Evolutionary conservation across 2,797 vertebrate genomes (phyloP).

Genomic region (Taenioides sp.): DNA sequence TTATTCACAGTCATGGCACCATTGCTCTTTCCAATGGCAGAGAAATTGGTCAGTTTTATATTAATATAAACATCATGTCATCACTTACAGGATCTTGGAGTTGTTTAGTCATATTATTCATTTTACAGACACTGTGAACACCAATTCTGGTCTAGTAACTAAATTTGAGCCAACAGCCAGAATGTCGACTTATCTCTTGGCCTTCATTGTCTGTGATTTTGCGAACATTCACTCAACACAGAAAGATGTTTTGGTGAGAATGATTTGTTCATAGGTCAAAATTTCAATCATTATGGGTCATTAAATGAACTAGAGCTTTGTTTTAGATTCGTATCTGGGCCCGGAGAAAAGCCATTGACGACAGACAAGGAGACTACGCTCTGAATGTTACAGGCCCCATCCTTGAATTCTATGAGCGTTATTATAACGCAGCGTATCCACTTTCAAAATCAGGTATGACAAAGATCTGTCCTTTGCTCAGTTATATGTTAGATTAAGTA

Average conservation of each 20-base stretch:
- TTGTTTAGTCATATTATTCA: slow-evolving; percentile 26
- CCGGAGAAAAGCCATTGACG: slow-evolving; percentile 71
- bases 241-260: slow-evolving; percentile 61
- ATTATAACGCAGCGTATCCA: slow-evolving; percentile 82
- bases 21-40: slow-evolving; percentile 87
- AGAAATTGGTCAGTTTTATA: slow-evolving; percentile 68
- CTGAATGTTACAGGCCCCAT: slow-evolving; percentile 78
- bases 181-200: slow-evolving; percentile 94
- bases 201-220: slow-evolving; percentile 88
- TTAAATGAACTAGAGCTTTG: not conserved
- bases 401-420: slow-evolving; percentile 78
- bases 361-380: slow-evolving; percentile 78
- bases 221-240: rapidly evolving
- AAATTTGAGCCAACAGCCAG: slow-evolving; percentile 77
- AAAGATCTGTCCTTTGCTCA: not conserved
- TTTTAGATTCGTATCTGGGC: slow-evolving; percentile 90
- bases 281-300: not conserved
- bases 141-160: slow-evolving; percentile 53
- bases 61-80: too few relatives aligned
- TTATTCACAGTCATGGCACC: slow-evolving; percentile 69
- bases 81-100: not conserved
- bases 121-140: slow-evolving; percentile 35
- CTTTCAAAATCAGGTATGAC: slow-evolving; percentile 85
- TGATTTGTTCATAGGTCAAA: not conserved
- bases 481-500: not conserved